Evolutionary conservation across 2,888 invertebrate genomes (phyloP).

Genomic region (Hemistola chrysoprasaria): DNA sequence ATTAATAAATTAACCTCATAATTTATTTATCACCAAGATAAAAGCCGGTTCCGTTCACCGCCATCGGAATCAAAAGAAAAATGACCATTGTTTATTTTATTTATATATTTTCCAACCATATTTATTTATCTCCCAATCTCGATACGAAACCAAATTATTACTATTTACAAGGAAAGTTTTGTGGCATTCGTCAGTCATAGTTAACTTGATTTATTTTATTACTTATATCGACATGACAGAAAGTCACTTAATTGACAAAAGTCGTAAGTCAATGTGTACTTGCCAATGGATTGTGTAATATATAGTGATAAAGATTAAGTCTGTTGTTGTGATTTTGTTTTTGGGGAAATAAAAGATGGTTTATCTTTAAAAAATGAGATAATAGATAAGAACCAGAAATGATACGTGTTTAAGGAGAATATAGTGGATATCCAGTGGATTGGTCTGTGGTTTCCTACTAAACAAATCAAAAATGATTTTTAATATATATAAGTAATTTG

Average conservation of each 20-base stretch:
- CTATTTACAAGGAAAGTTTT: conserved; percentile 51
- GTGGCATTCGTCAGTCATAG: conserved; percentile 45
- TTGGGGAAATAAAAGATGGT: conserved; percentile 43
- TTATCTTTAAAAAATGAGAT: conserved; percentile 71
- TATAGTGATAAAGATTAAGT: conserved; percentile 39
- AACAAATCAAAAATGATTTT: neutral
- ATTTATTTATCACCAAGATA: conserved; percentile 23
- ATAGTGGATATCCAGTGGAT: conserved; percentile 28
- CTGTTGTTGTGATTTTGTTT: conserved; percentile 36
- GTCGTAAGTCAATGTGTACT: conserved; percentile 35
- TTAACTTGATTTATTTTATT: conserved; percentile 70
- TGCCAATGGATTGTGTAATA: conserved; percentile 37
- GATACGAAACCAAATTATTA: conserved; percentile 53
- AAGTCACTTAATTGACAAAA: conserved; percentile 36
- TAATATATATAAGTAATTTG: no score
- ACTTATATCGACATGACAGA: conserved; percentile 61
- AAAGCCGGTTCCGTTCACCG: conserved; percentile 24
- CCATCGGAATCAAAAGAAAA: conserved; percentile 42
- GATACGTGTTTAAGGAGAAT: conserved; percentile 32
- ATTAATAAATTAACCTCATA: conserved; percentile 16
- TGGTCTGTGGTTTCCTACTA: conserved; percentile 11
- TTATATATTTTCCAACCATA: conserved; percentile 1
- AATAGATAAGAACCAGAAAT: conserved; percentile 54
- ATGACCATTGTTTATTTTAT: conserved; percentile 43
- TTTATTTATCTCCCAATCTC: conserved; percentile 48